These are phyloP conservation scores for Nemotelus pantherinus DNA, from an alignment of 2,888 invertebrate species.

Conservation along the genomic window DNA sequence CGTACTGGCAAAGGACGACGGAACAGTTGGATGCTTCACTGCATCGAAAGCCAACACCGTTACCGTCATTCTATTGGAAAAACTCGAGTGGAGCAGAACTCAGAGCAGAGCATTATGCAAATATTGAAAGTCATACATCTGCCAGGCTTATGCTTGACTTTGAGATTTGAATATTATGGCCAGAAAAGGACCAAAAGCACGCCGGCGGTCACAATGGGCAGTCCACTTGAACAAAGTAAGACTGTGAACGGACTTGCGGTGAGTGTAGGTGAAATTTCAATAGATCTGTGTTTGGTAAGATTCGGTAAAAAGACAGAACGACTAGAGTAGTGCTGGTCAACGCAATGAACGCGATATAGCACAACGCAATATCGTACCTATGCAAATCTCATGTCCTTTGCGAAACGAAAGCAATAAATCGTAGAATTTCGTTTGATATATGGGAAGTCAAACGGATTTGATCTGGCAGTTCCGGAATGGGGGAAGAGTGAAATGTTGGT, in stretches of 20 bases:
- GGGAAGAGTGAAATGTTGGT: background rate
- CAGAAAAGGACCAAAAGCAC: background rate
- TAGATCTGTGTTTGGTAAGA: too few species aligned
- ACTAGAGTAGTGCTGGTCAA: too few species aligned
- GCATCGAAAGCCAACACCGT: background rate
- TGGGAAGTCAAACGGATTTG: background rate
- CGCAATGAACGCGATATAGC: too few species aligned
- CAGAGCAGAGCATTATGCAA: conserved; percentile 33
- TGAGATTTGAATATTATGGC: background rate
- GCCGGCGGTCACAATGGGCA: too few species aligned
- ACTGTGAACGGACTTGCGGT: too few species aligned
- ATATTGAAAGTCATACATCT: conserved; percentile 40
- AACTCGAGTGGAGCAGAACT: background rate
- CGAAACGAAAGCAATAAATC: conserved; percentile 23
- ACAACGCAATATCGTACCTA: background rate
- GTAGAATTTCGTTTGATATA: background rate
- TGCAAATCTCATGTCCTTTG: conserved; percentile 20
- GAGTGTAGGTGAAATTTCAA: too few species aligned
- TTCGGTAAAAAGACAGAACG: too few species aligned
- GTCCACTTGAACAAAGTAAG: too few species aligned
- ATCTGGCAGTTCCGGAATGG: background rate
- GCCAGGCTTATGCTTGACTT: conserved; percentile 24
- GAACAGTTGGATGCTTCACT: too few species aligned
- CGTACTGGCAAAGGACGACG: too few species aligned
- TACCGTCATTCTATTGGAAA: background rate